Evolutionary conservation across 2,797 vertebrate genomes (phyloP).

Genomic region (Lepidocolaptes lacrymiger): DNA sequence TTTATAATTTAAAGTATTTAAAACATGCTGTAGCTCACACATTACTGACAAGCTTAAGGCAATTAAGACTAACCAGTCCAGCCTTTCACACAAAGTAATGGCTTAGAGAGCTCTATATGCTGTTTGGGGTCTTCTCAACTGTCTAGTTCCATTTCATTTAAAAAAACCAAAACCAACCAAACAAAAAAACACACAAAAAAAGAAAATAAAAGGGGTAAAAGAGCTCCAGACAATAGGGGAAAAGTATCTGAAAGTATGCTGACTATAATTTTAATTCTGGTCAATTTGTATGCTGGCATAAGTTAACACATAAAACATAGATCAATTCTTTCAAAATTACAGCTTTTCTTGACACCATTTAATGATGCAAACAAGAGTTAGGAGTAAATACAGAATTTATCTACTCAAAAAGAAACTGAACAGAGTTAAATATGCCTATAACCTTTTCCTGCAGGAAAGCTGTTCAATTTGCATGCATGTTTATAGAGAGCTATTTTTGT

Average conservation of each 20-base stretch:
- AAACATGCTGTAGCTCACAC: neutral
- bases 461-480: neutral
- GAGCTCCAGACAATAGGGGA: neutral
- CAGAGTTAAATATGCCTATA: neutral
- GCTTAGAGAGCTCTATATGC: neutral
- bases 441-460: neutral
- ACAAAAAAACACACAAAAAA: no score
- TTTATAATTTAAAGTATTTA: neutral
- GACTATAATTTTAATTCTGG: neutral
- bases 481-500: neutral
- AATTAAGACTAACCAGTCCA: neutral
- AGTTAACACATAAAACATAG: neutral
- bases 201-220: neutral
- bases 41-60: neutral
- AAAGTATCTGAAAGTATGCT: neutral
- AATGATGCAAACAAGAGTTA: neutral
- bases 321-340: neutral
- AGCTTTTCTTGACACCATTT: neutral
- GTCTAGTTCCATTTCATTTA: neutral
- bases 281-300: neutral
- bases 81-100: neutral
- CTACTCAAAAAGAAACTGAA: neutral
- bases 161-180: rapidly evolving
- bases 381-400: neutral
- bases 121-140: neutral